Evolutionary conservation across 2,888 invertebrate species (phyloP), one percentile per base, ranked within the genome.

Genomic region (Drosophila histrio): DNA sequence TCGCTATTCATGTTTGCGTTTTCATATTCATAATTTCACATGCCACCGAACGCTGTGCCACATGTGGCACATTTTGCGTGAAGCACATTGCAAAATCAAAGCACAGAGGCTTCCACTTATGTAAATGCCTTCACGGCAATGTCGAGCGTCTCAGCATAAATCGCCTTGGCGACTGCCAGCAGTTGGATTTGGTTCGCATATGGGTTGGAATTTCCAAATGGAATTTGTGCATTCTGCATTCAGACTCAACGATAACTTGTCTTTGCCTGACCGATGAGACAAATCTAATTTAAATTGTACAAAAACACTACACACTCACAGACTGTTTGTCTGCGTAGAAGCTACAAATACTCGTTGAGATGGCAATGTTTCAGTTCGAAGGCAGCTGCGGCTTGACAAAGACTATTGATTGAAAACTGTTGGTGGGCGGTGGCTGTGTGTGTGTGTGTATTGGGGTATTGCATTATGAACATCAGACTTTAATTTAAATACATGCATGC

Each of bases 11-110:
- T 34, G n/a, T 44, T 30, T 57, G 68, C 60, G 61, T 68, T 69
- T 72, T 63, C 66, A 82, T 67, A 82, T 85, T 85, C 68, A 85
- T 80, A 73, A 79, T 85, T 76, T 75, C 28, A 28, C 21, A 71
- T 50, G 60, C 44, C 53, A 32, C 8, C 34, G 34, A 11, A 38
- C 26, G 15, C 46, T 61, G 54, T 61, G 54, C 58, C 74, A 60
- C 57, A 72, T 63, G 73, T 46, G 68, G 43, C 50, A 57, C 50
- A 36, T 17, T 26, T 46, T 17, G 34, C 21, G 17, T 19, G 47
- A 11, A 15, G 43, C 58, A 69, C 13, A 54, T 30, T 11, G n/a
- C 19, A 36, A 53, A 71, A 75, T 52, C 66, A 58, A 75, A 46
- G 49, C 50, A 66, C 53, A 73, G 61, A 70, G 43, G 36, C 72